Percentiles rank a stretch among this genome's conserved stretches.
Evolutionary conservation across 2,113 vertebrate genomes (phyloP).

Genomic region (Cygnus buccinator): DNA sequence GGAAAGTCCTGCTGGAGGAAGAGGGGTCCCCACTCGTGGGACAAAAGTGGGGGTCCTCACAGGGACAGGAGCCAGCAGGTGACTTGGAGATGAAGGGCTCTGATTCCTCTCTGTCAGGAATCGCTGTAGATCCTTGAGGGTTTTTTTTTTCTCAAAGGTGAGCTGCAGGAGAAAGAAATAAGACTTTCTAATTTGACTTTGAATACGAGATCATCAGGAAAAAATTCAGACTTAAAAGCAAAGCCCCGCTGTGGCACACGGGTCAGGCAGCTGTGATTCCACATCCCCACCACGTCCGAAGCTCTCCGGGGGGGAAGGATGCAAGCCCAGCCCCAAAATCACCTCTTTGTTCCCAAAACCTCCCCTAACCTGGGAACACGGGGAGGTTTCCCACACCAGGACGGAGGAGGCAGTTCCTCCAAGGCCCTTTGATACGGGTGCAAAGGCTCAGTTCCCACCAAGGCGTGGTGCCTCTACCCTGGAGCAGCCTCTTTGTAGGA

Average conservation of each 20-base stretch:
- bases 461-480: neutral
- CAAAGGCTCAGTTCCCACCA: neutral
- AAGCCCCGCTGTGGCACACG: neutral
- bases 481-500: neutral
- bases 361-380: no score
- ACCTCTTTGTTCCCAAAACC: neutral
- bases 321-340: neutral
- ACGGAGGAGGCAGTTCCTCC: neutral
- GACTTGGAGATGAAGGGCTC: neutral
- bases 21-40: neutral
- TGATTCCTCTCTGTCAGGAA: neutral
- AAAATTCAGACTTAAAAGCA: neutral
- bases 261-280: neutral
- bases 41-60: neutral
- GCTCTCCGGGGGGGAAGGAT: neutral
- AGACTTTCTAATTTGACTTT: neutral
- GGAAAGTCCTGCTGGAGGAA: neutral
- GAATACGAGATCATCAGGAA: neutral
- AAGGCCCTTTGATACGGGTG: neutral
- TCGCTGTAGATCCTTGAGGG: neutral
- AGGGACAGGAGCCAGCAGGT: neutral
- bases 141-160: neutral
- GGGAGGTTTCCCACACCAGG: neutral
- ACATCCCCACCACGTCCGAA: accelerated
- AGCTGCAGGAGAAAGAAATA: neutral